Percentiles rank a stretch among this genome's conserved stretches.
Conservation (phyloP, 2,113 vertebrate species). For the Sus scrofa region DNA sequence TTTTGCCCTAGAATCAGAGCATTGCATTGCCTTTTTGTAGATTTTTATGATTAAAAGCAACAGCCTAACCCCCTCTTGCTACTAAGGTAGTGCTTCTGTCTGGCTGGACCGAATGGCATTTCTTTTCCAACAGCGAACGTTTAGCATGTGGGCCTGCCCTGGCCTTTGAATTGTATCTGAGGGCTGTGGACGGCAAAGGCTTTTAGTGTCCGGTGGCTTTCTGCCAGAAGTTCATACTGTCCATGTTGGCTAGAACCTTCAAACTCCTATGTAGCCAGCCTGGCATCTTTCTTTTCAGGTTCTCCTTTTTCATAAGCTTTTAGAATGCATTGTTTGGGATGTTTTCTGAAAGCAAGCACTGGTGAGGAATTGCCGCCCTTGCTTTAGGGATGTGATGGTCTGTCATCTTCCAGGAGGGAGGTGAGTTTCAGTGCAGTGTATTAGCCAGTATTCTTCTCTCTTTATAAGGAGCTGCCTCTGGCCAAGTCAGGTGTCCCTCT, state of each 20-base stretch:
- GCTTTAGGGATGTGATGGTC: background rate
- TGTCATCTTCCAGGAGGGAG: conserved; percentile 44
- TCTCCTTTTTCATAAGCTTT: conserved; percentile 4
- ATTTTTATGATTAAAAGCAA: background rate
- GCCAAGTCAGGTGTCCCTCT: conserved; percentile 77
- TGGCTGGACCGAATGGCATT: background rate
- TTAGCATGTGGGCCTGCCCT: background rate
- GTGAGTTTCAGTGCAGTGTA: background rate
- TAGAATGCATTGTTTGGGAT: background rate
- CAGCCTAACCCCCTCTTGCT: background rate
- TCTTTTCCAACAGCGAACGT: background rate
- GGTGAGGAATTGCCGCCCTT: background rate
- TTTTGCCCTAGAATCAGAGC: background rate
- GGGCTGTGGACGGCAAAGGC: background rate
- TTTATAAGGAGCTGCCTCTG: conserved; percentile 79
- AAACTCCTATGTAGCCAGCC: background rate
- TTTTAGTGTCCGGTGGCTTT: background rate
- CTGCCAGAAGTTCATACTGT: background rate
- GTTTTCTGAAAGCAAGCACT: background rate
- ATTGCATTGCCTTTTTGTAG: background rate
- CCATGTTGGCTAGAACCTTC: background rate
- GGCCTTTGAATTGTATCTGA: background rate
- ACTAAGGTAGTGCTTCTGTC: background rate
- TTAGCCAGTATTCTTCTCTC: conserved; percentile 76
- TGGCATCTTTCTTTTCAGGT: background rate